phyloP scores from a whole-genome alignment of 2,888 invertebrate species.

The Ophion ellenae region DNA sequence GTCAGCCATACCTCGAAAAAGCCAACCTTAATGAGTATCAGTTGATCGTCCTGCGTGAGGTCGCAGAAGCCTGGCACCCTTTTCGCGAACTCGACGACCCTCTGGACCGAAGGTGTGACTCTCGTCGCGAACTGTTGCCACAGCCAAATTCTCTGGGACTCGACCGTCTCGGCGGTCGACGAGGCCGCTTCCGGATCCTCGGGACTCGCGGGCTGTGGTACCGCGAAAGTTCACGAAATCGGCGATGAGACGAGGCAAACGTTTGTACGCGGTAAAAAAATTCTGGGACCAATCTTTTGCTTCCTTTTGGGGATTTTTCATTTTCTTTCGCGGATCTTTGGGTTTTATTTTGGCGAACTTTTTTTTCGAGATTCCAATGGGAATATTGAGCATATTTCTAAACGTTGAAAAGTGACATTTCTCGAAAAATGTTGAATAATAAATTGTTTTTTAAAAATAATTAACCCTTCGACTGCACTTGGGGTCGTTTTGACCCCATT shows the following conservation, averaged over 20 bases:
- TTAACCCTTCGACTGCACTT: too few species aligned
- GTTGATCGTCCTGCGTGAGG: slow-evolving; percentile 97
- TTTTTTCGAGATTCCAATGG: not conserved
- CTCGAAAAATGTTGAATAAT: too few species aligned
- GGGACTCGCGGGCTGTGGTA: slow-evolving; percentile 79
- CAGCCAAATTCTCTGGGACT: slow-evolving; percentile 91
- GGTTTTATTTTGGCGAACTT: not conserved
- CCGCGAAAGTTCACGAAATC: not conserved
- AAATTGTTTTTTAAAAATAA: too few species aligned
- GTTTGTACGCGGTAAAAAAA: not conserved
- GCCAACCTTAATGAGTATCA: slow-evolving; percentile 97
- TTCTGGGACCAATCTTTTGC: not conserved
- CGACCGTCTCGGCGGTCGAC: slow-evolving; percentile 88
- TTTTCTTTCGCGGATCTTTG: not conserved
- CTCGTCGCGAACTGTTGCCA: slow-evolving; percentile 95
- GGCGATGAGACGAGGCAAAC: not conserved
- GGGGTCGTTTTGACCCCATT: too few species aligned
- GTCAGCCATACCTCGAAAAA: slow-evolving; percentile 99
- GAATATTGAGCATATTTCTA: not conserved
- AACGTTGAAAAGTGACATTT: too few species aligned
- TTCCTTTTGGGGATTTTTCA: not conserved
- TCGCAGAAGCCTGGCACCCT: slow-evolving; percentile 96
- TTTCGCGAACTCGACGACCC: slow-evolving; percentile 98
- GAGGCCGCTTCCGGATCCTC: slow-evolving; percentile 85
- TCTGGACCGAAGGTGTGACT: slow-evolving; percentile 95